A percentile compares a stretch with the other conserved stretches of the same genome.
These are phyloP conservation scores for Saimiri boliviensis DNA, from an alignment of 2,113 vertebrate species.

Conservation along the genomic window DNA sequence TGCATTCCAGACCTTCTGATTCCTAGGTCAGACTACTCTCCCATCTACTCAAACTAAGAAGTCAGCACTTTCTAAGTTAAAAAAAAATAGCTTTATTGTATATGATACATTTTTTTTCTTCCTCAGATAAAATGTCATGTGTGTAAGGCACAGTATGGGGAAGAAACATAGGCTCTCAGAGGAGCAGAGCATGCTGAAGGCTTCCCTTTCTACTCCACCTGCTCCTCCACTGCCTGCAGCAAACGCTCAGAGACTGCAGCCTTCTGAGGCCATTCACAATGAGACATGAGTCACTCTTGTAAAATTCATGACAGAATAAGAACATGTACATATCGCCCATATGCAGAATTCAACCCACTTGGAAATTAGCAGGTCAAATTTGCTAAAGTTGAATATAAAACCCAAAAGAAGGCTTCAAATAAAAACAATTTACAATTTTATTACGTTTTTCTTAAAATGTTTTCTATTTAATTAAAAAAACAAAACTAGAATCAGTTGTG, in stretches of 20 bases:
- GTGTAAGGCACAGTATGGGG: neutral
- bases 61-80: neutral
- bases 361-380: neutral
- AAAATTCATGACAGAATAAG: neutral
- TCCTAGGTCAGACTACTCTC: too few relatives aligned
- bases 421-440: neutral
- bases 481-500: neutral
- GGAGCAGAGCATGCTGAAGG: too few relatives aligned
- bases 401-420: neutral
- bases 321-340: too few relatives aligned
- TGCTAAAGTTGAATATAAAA: neutral
- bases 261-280: neutral
- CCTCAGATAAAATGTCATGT: neutral
- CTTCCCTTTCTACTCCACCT: neutral
- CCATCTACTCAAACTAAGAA: neutral
- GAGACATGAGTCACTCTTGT: neutral
- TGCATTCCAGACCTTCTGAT: neutral
- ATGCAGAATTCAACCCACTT: neutral
- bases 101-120: neutral
- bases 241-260: fast-evolving
- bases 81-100: neutral
- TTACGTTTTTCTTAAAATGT: neutral
- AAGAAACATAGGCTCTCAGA: neutral
- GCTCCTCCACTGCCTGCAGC: fast-evolving
- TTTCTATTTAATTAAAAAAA: neutral